Conservation (phyloP, 2,113 vertebrate species). For the Oreotrochilus melanogaster region DNA sequence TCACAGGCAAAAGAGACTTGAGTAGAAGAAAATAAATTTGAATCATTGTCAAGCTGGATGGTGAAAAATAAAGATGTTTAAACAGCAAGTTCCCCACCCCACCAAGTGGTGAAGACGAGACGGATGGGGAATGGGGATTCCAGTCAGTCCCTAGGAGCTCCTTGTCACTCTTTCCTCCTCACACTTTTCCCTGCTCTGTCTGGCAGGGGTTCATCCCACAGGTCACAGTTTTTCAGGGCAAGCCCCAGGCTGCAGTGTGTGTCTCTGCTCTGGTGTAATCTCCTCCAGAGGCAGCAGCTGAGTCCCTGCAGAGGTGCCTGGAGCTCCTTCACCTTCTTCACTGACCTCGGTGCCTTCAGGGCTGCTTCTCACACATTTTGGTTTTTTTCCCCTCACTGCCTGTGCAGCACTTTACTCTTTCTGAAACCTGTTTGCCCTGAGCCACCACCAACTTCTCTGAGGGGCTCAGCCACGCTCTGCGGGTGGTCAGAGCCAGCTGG, state of each 20-base stretch:
- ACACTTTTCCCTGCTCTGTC: not conserved
- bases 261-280: too few species aligned
- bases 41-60: not conserved
- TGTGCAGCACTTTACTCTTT: not conserved
- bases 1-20: not conserved
- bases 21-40: not conserved
- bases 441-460: too few species aligned
- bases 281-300: not conserved
- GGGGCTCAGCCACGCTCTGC: too few species aligned
- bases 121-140: accelerated
- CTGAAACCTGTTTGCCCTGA: too few species aligned
- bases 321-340: not conserved
- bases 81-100: not conserved
- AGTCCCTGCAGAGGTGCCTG: accelerated
- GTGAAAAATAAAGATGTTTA: not conserved
- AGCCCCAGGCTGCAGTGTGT: not conserved
- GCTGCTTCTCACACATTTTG: not conserved
- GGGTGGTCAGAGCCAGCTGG: too few species aligned
- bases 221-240: not conserved
- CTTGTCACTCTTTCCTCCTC: not conserved
- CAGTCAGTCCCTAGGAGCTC: not conserved
- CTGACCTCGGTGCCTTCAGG: not conserved
- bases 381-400: not conserved
- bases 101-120: not conserved
- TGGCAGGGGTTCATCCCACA: not conserved